Evolutionary conservation across 2,888 invertebrate genomes (phyloP), one percentile per base, ranked within the genome.

Genomic region (Macaria liturata): DNA sequence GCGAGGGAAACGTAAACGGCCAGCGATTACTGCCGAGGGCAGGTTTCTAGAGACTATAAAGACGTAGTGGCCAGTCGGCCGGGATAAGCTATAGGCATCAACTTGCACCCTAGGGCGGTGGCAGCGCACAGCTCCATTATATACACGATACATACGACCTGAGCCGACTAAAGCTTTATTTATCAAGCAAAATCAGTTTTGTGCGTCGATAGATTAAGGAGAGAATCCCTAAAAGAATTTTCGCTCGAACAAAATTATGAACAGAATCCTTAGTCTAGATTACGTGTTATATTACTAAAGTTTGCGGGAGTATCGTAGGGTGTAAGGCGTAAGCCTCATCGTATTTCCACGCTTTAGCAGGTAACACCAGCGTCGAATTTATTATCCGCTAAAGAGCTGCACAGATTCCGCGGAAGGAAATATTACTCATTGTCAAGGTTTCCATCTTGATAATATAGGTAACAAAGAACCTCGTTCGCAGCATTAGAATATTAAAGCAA

Each of bases 1-100:
- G 78, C 70, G 74, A 69, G 71, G 73, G 77, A 76, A 78, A 80
- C 81, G 83, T 83, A 80, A 88, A 84, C 83, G 81, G 77, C 73
- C 75, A 73, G 69, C 81, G 81, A 84, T 84, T 83, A 64, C 55
- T 54, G 61, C 54, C 52, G 44, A 45, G 46, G 49, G 49, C 45
- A 59, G 59, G 54, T 52, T 70, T 75, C 76, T 73, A 75, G 72
- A 78, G 80, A 82, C 82, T 81, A 82, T 85, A 85, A 84, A 83
- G 81, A 78, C 75, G 75, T 80, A 80, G 49, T 49, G 50, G 46
- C 43, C 43, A 47, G 45, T 40, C 40, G 71, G 63, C 64, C 42
- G 42, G 8, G 20, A 20, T 20, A 42, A 42, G 42, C 42, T 42
- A 42, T 42, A 4, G 42, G 4, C 42, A 42, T 42, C 8, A 9